A percentile compares a stretch with the other conserved stretches of the same genome.
These are phyloP conservation scores for Mastacembelus armatus DNA, from an alignment of 2,797 vertebrate genomes.

Conservation along the genomic window DNA sequence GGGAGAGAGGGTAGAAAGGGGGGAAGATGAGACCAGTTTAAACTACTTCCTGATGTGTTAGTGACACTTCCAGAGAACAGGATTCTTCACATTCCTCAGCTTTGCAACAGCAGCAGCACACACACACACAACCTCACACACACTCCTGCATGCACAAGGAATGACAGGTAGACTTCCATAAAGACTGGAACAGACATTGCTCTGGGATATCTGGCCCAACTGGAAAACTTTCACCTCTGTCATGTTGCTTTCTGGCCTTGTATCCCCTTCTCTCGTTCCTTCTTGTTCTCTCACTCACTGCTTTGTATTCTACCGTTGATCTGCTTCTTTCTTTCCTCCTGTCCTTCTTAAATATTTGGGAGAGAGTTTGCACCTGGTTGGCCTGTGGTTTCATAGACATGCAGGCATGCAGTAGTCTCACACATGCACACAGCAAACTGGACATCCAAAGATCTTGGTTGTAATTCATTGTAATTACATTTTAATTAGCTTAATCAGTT, in stretches of 20 bases:
- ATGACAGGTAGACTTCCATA: slow-evolving; percentile 52
- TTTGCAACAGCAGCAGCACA: slow-evolving; percentile 33
- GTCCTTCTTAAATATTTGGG: slow-evolving; percentile 11
- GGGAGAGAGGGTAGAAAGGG: neutral
- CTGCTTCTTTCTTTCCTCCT: slow-evolving; percentile 21
- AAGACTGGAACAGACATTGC: slow-evolving; percentile 57
- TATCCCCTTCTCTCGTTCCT: slow-evolving; percentile 8
- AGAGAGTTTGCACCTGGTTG: slow-evolving; percentile 54
- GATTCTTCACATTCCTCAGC: slow-evolving; percentile 63
- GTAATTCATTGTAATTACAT: slow-evolving; percentile 51
- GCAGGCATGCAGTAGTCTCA: slow-evolving; percentile 3
- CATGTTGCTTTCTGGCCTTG: slow-evolving; percentile 45
- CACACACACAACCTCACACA: slow-evolving; percentile 17
- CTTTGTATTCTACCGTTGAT: slow-evolving; percentile 33
- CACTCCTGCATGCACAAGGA: slow-evolving; percentile 5
- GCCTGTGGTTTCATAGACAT: neutral
- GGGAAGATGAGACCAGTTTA: slow-evolving; percentile 56
- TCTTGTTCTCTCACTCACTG: no score
- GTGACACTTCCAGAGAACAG: slow-evolving; percentile 49
- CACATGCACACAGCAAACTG: slow-evolving; percentile 4
- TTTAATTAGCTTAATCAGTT: slow-evolving; percentile 55
- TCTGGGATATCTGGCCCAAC: slow-evolving; percentile 41
- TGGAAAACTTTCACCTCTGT: slow-evolving; percentile 52
- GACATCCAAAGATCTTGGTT: slow-evolving; percentile 41
- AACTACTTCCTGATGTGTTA: slow-evolving; percentile 46